Conservation (phyloP, 2,113 vertebrate genomes). For the Gallinago paraguaiae region DNA sequence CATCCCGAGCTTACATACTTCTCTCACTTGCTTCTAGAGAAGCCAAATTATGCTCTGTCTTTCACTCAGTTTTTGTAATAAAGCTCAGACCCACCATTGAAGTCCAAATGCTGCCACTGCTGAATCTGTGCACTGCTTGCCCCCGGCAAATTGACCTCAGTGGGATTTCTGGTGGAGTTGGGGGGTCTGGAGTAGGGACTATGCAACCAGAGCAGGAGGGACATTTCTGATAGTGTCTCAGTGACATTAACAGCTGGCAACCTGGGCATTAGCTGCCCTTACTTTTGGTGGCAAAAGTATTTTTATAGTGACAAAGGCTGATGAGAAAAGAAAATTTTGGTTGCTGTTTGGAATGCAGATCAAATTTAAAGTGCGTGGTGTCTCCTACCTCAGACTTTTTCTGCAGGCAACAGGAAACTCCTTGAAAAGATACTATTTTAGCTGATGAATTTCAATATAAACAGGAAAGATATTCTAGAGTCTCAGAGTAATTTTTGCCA, state of each 20-base stretch:
- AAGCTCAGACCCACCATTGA: neutral
- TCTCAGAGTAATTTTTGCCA: neutral
- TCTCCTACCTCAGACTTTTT: neutral
- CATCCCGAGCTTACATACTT: neutral
- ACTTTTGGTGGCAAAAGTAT: neutral
- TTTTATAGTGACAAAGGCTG: neutral
- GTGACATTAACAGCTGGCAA: neutral
- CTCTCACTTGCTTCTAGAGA: neutral
- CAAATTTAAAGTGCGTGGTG: neutral
- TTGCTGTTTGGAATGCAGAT: neutral
- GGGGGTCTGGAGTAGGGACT: neutral
- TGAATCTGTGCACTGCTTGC: neutral
- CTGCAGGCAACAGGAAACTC: neutral
- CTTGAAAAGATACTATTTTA: neutral
- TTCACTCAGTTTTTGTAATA: neutral
- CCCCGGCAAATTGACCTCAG: neutral
- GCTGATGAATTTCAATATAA: neutral
- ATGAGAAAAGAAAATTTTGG: neutral
- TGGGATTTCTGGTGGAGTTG: neutral
- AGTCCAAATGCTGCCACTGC: neutral
- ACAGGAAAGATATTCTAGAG: neutral
- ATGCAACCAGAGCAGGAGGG: rapidly evolving
- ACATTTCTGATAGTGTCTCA: neutral
- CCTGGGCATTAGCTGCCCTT: neutral
- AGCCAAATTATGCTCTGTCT: neutral